Evolutionary conservation across 1,140 invertebrate species (phyloP).

Genomic region (Eueides isabella): DNA sequence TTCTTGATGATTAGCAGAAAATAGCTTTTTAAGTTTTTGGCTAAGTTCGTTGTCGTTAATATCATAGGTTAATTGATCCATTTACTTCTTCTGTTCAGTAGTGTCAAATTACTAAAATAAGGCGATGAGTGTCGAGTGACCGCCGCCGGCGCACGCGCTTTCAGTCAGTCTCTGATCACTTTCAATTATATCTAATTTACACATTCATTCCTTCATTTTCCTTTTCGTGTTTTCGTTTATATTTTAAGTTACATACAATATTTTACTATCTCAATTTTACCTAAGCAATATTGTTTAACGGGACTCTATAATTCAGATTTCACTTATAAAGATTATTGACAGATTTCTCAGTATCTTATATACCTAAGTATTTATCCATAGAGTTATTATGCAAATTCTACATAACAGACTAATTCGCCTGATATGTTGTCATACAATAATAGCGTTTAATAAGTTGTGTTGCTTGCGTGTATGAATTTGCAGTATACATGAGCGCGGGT

Average conservation of each 20-base stretch:
- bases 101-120: slow-evolving; percentile 16
- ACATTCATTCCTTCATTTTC: neutral
- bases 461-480: slow-evolving; percentile 17
- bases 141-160: slow-evolving; percentile 18
- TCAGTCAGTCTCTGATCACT: neutral
- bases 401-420: neutral
- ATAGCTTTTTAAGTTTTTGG: neutral
- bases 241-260: neutral
- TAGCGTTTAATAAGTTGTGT: slow-evolving; percentile 1
- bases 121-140: slow-evolving; percentile 30
- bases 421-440: neutral
- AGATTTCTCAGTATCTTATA: too few relatives aligned
- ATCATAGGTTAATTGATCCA: slow-evolving; percentile 33
- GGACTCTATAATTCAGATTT: too few relatives aligned
- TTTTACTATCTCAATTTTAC: too few relatives aligned
- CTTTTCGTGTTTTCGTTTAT: too few relatives aligned
- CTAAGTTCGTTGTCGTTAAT: neutral
- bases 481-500: slow-evolving; percentile 5
- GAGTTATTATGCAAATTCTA: neutral
- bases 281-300: too few relatives aligned
- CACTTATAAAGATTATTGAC: too few relatives aligned
- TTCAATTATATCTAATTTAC: neutral
- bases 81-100: slow-evolving; percentile 26
- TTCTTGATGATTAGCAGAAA: neutral
- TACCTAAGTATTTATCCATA: neutral